Percentiles rank a stretch among this genome's conserved stretches.
phyloP scores from a whole-genome alignment of 2,797 vertebrate genomes.

The Brachymystax lenok region DNA sequence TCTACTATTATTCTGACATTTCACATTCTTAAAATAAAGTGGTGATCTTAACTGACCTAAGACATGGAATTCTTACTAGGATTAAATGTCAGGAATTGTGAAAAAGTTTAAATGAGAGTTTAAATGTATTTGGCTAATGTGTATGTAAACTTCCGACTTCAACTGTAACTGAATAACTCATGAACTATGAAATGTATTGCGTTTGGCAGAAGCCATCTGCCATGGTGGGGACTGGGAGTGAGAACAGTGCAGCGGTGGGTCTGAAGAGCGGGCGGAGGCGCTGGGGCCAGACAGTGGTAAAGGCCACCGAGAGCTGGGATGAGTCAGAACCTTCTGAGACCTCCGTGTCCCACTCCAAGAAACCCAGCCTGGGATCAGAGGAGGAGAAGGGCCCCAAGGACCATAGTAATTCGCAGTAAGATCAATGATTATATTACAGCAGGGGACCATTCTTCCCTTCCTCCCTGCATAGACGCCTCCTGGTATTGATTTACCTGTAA shows the following conservation, averaged over 20 bases:
- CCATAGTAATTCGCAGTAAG: conserved; percentile 66
- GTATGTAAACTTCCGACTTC: too few relatives aligned
- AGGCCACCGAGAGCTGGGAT: conserved; percentile 86
- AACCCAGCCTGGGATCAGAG: conserved; percentile 80
- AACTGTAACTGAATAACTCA: not conserved
- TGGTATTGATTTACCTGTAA: not conserved
- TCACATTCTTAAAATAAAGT: too few relatives aligned
- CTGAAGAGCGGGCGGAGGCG: conserved; percentile 86
- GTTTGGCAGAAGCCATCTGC: not conserved
- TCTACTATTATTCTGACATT: too few relatives aligned
- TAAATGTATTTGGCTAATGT: too few relatives aligned
- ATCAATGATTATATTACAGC: not conserved
- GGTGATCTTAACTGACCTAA: too few relatives aligned
- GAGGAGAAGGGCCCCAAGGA: conserved; percentile 81
- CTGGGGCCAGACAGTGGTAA: conserved; percentile 87
- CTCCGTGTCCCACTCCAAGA: conserved; percentile 87
- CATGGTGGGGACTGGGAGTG: conserved; percentile 65
- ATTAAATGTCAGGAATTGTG: too few relatives aligned
- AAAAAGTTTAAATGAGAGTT: too few relatives aligned
- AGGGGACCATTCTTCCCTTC: not conserved
- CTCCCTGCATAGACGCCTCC: not conserved
- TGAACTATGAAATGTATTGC: not conserved
- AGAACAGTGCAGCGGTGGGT: conserved; percentile 64
- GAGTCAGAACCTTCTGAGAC: conserved; percentile 82
- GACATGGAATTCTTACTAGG: too few relatives aligned